Base-by-base conservation (phyloP, 2,113 vertebrate genomes). In the Pollimyrus isidori region DNA sequence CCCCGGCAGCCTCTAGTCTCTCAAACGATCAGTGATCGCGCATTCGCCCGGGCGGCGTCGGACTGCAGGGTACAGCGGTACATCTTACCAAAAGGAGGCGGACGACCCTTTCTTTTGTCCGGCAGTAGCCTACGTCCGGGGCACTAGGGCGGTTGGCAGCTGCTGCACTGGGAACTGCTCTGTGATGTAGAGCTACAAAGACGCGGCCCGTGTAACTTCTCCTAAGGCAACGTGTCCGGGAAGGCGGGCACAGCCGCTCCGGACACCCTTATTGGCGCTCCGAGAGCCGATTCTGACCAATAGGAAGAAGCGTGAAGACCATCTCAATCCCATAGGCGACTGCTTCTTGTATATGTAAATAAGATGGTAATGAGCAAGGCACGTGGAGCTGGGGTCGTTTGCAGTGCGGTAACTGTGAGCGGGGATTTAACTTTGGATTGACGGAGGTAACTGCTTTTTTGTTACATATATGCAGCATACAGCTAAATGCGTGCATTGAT, bases 371-470 rank as follows among this genome's bases (percentile, higher is more conserved):
- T 95, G 89, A 90, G 90, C 92, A 92, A 94, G 95, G 93, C 96
- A 96, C 96, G 96, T 96, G 96, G 94, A 96, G 95, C 95, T 94
- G 95, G 92, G 95, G 95, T 95, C 95, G 91, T 91, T 95, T 96
- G 95, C 93, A 93, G 91, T 93, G 93, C 93, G 92, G 90, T 92
- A 93, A 93, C 7, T 50, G 90, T 91, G 93, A 92, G 93, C 92
- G 89, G 91, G 90, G 92, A 93, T 94, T 95, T 94, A 93, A 90
- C 88, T 86, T 88, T 4, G 92, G 88, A 46, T 88, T 92, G 91
- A 76, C 91, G 92, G 92, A 91, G 90, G 91, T 90, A 19, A 88
- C 93, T 91, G 91, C 91, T 88, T 94, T 92, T 91, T 85, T 89
- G 87, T 87, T 91, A 30, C 92, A 88, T 87, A 84, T 84, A 23